A percentile compares a stretch with the other conserved stretches of the same genome.
Conservation (phyloP, 1,140 invertebrate genomes). For the Centruroides vittatus region DNA sequence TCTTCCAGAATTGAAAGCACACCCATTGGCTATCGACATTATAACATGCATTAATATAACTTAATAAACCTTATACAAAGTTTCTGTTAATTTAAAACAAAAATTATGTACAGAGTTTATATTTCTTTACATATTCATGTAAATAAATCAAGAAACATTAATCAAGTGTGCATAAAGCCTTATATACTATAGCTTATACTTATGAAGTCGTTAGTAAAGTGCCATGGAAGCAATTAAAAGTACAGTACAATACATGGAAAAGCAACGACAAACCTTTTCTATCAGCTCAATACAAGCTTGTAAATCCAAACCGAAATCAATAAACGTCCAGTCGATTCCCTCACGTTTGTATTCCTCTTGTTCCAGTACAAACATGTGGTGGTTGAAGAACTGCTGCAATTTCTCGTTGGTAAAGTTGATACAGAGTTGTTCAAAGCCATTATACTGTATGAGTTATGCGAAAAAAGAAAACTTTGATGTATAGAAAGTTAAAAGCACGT, state of each 20-base stretch:
- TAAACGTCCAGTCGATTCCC: slow-evolving; percentile 97
- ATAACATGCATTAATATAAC: background rate
- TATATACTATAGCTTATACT: too few relatives aligned
- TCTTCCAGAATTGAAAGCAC: slow-evolving; percentile 99
- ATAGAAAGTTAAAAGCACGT: too few relatives aligned
- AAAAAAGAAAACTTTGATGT: background rate
- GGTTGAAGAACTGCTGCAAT: slow-evolving; percentile 99
- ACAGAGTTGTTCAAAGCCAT: slow-evolving; percentile 99
- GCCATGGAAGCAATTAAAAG: too few relatives aligned
- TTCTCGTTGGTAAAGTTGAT: slow-evolving; percentile 99
- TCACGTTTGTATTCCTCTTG: slow-evolving; percentile 98
- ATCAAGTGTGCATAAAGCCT: too few relatives aligned
- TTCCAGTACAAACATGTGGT: slow-evolving; percentile 99
- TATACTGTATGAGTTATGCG: slow-evolving; percentile 52
- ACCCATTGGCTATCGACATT: slow-evolving; percentile 77
- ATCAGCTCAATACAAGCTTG: slow-evolving; percentile 97
- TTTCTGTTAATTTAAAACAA: background rate
- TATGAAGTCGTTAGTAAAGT: too few relatives aligned
- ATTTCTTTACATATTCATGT: too few relatives aligned
- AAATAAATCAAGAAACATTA: too few relatives aligned
- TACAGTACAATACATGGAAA: too few relatives aligned
- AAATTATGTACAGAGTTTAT: background rate
- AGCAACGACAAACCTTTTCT: slow-evolving; percentile 67
- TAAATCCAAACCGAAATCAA: slow-evolving; percentile 99
- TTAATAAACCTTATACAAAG: background rate